phyloP scores from a whole-genome alignment of 2,113 vertebrate genomes.

The Maccullochella peelii region DNA sequence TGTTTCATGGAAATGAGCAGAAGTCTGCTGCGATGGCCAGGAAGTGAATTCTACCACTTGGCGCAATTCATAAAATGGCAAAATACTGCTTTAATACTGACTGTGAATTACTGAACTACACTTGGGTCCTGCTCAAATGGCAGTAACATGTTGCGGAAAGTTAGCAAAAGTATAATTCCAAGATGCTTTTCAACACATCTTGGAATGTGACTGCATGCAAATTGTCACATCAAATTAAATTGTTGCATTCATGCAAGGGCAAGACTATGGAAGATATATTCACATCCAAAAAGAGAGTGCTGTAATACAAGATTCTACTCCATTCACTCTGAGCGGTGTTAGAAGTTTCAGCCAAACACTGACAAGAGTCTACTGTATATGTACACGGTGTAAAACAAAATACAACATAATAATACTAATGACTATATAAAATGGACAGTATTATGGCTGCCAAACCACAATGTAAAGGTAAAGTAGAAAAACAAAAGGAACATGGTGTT shows the following conservation, averaged over 20 bases:
- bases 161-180: slow-evolving; percentile 32
- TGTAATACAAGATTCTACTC: not conserved
- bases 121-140: not conserved
- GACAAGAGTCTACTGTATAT: not conserved
- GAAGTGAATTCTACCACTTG: slow-evolving; percentile 16
- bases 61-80: slow-evolving; percentile 7
- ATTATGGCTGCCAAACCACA: slow-evolving; percentile 6
- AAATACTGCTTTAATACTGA: not conserved
- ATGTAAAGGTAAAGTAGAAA: not conserved
- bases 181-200: slow-evolving; percentile 57
- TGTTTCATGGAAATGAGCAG: slow-evolving; percentile 42
- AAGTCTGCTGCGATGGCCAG: slow-evolving; percentile 13
- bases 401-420: slow-evolving; percentile 28
- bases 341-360: slow-evolving; percentile 42
- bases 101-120: not conserved
- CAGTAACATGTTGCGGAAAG: slow-evolving; percentile 4
- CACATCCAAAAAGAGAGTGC: slow-evolving; percentile 69
- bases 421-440: not conserved
- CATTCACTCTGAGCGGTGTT: slow-evolving; percentile 35
- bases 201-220: slow-evolving; percentile 81
- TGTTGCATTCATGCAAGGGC: slow-evolving; percentile 71
- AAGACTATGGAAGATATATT: slow-evolving; percentile 79
- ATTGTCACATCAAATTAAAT: slow-evolving; percentile 51
- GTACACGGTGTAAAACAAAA: not conserved
- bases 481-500: not conserved